Conservation (phyloP, 2,888 invertebrate species). For the Nycteola revayana region DNA sequence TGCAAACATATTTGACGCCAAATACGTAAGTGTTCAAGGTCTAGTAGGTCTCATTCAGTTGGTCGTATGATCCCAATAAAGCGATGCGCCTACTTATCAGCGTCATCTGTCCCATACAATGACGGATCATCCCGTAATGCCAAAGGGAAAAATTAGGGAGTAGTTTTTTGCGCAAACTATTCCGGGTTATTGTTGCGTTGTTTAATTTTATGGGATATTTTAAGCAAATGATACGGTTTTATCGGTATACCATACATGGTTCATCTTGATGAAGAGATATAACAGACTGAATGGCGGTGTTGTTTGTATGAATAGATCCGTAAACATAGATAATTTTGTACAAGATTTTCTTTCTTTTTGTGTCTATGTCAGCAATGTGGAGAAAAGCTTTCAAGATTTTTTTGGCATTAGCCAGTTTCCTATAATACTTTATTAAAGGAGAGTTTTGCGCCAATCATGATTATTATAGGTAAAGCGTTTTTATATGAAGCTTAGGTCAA, state of each 20-base stretch:
- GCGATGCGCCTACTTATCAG: constrained; percentile 71
- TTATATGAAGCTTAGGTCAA: too few relatives aligned
- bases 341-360: too few relatives aligned
- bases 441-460: too few relatives aligned
- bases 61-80: constrained; percentile 69
- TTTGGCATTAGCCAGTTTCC: too few relatives aligned
- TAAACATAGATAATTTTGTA: too few relatives aligned
- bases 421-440: too few relatives aligned
- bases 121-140: constrained; percentile 79
- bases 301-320: constrained; percentile 33
- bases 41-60: constrained; percentile 40
- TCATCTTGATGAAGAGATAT: constrained; percentile 44
- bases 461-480: too few relatives aligned
- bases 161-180: constrained; percentile 63
- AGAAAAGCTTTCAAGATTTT: too few relatives aligned
- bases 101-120: constrained; percentile 73
- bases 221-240: constrained; percentile 80
- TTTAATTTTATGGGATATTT: constrained; percentile 78
- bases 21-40: constrained; percentile 11
- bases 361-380: too few relatives aligned
- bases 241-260: constrained; percentile 46
- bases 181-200: constrained; percentile 70
- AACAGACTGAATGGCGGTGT: constrained; percentile 35
- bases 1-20: constrained; percentile 7
- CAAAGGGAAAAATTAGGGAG: constrained; percentile 62